Percentiles rank a stretch among this genome's conserved stretches.
These are phyloP conservation scores for Dynastes hyllus DNA, from an alignment of 2,888 invertebrate species.

Conservation along the genomic window DNA sequence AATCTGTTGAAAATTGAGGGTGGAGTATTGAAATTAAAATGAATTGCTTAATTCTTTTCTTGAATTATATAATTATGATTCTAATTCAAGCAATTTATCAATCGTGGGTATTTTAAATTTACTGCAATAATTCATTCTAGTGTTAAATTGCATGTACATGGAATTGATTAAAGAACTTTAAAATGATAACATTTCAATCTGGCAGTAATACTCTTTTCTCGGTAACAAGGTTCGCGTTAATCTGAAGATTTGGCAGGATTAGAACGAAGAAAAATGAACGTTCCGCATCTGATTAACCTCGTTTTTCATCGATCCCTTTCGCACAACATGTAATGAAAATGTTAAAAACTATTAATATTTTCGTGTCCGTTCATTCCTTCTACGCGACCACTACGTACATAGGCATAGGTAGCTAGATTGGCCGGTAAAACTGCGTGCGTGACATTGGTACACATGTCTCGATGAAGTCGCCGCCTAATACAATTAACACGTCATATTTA, in stretches of 20 bases:
- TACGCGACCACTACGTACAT: conserved; percentile 7
- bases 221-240: background rate
- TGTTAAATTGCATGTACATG: too few relatives aligned
- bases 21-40: too few relatives aligned
- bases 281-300: conserved; percentile 28
- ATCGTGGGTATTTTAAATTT: too few relatives aligned
- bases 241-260: conserved; percentile 13
- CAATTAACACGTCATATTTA: conserved; percentile 57
- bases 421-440: conserved; percentile 31
- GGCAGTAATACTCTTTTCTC: too few relatives aligned
- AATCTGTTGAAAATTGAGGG: too few relatives aligned
- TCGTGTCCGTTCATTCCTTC: conserved; percentile 22
- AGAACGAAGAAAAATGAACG: background rate
- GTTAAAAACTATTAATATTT: conserved; percentile 30
- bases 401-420: conserved; percentile 10
- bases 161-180: too few relatives aligned
- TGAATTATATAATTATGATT: too few relatives aligned
- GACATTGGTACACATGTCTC: conserved; percentile 46
- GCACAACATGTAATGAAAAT: conserved; percentile 26
- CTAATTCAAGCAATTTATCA: too few relatives aligned
- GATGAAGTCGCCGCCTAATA: conserved; percentile 52
- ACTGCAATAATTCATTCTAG: too few relatives aligned
- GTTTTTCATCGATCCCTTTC: conserved; percentile 1
- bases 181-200: too few relatives aligned
- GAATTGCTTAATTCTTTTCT: too few relatives aligned